Percentiles rank a stretch among this genome's conserved stretches.
Evolutionary conservation across 2,888 invertebrate species (phyloP).

Genomic region (Eutolmus rufibarbis): DNA sequence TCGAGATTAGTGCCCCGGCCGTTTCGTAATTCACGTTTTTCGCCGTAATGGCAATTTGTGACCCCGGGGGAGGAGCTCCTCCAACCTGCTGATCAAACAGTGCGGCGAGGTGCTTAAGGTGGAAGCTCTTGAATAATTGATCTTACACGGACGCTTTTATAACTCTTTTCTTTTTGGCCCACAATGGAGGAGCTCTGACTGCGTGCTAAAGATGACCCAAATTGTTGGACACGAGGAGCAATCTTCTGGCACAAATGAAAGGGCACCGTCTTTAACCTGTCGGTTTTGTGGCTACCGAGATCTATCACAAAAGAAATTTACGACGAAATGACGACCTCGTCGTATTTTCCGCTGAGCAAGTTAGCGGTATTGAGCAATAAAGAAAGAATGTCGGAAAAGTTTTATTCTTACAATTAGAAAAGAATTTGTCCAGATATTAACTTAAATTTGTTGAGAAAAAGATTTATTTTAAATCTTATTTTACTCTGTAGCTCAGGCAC

Average conservation of each 20-base stretch:
- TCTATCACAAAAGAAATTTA: not conserved
- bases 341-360: not conserved
- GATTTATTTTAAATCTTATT: too few relatives aligned
- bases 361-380: not conserved
- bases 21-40: conserved; percentile 36
- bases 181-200: not conserved
- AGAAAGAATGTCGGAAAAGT: not conserved
- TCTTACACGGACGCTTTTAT: not conserved
- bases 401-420: not conserved
- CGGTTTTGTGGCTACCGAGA: not conserved
- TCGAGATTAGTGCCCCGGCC: not conserved
- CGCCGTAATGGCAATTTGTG: conserved; percentile 8
- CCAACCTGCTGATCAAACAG: not conserved
- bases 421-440: not conserved
- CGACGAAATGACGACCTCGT: not conserved
- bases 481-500: too few relatives aligned
- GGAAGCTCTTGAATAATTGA: not conserved
- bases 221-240: not conserved
- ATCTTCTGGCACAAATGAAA: not conserved
- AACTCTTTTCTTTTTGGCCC: not conserved
- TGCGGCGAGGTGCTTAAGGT: not conserved
- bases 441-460: not conserved
- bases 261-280: not conserved
- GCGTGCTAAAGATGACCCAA: not conserved
- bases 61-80: not conserved